Base-by-base conservation (phyloP, 2,113 vertebrate genomes). In the Polypterus bichir region DNA sequence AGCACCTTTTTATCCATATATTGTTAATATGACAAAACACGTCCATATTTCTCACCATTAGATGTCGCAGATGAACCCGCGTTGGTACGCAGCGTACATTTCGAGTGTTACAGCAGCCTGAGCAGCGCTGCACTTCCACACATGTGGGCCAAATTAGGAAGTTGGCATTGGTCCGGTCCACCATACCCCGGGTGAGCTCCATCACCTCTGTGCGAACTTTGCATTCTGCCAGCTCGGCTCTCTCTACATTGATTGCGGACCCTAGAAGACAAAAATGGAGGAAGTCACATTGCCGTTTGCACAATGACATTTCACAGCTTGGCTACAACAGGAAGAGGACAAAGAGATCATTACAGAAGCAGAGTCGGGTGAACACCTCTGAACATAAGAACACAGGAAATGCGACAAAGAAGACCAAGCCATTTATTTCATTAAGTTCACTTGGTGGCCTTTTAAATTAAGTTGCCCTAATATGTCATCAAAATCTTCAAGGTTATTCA, bases 81-180 rank as follows among this genome's bases (percentile, higher is more conserved):
- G 61, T 78, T 60, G 95, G 85, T 1, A 88, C 81, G 61, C 95
- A 98, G 66, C 91, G 85, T 67, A 88, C 69, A 0, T 71, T 65
- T 61, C 78, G 79, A 46, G 86, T 85, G 84, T 92, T 94, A 76
- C 95, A 97, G 69, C 95, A 98, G n/a, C 94, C 95, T 0, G 95
- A 97, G 72, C 95, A 98, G 49, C 89, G 86, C 78, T 96, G 91
- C 70, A 98, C 93, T 79, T 97, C 95, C 72, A 98, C 92, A 0
- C 95, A 98, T 2, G 82, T 84, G 0, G 95, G 95, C 91, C 90
- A 97, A 71, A 96, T 81, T 73, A 95, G 57, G 27, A 95, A 98
- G 81, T 97, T 92, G 71, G 93, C 91, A 0, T 92, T 93, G 63
- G 83, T 89, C 65, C 83, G 83, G 79, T 97, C 95, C 11, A 96